phyloP scores from a whole-genome alignment of 2,888 invertebrate species.

The Tenthredo scrophulariae region DNA sequence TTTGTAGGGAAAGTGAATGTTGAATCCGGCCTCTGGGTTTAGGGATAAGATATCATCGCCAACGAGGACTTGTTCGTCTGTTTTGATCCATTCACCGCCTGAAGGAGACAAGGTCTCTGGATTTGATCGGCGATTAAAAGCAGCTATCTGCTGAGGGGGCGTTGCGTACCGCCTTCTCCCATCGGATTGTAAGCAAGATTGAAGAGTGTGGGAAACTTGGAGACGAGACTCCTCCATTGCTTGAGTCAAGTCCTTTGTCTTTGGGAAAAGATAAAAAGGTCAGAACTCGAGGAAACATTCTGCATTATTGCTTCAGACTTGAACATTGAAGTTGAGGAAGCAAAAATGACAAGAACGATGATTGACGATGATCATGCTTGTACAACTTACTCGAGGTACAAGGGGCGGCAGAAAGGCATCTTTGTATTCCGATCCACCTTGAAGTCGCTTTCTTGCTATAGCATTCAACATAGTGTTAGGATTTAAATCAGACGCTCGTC shows the following conservation, averaged over 20 bases:
- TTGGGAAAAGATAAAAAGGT: constrained; percentile 50
- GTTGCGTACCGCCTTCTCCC: constrained; percentile 91
- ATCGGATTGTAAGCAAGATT: constrained; percentile 91
- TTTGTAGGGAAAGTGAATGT: constrained; percentile 93
- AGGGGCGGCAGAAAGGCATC: constrained; percentile 85
- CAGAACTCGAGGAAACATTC: background rate
- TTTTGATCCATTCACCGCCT: constrained; percentile 83
- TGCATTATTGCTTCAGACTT: background rate
- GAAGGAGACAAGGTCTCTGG: constrained; percentile 84
- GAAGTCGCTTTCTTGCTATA: constrained; percentile 84
- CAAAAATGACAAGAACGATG: constrained; percentile 1
- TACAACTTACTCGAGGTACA: constrained; percentile 80
- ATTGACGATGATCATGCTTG: background rate
- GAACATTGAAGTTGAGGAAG: background rate
- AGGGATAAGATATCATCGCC: constrained; percentile 89
- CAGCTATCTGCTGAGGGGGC: constrained; percentile 93
- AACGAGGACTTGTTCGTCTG: constrained; percentile 84
- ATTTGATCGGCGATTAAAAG: constrained; percentile 89
- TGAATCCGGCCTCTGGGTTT: constrained; percentile 86
- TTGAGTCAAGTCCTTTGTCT: constrained; percentile 85
- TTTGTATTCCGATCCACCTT: constrained; percentile 80
- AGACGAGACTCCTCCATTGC: constrained; percentile 92
- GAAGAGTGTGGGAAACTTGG: constrained; percentile 91
- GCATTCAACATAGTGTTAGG: constrained; percentile 93
- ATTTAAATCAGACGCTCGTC: constrained; percentile 93